These are phyloP conservation scores for Crenuchus spilurus DNA, from an alignment of 2,797 vertebrate species.

Conservation along the genomic window DNA sequence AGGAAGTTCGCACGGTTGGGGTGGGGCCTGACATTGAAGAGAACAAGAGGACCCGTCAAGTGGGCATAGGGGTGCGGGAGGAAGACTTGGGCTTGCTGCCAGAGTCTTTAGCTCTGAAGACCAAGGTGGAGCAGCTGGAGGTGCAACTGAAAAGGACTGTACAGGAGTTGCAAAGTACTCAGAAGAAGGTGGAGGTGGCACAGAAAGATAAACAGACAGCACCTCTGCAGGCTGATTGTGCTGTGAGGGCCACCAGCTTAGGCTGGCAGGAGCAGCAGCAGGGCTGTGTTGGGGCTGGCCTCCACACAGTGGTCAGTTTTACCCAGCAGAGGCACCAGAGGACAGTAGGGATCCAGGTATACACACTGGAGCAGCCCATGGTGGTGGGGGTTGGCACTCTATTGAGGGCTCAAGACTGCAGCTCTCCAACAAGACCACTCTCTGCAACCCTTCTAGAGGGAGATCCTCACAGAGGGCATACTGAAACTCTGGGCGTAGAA, in stretches of 20 bases:
- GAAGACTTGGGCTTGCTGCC: constrained; percentile 82
- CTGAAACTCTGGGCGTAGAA: constrained; percentile 56
- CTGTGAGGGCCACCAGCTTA: constrained; percentile 73
- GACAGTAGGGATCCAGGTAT: constrained; percentile 83
- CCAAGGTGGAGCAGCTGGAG: constrained; percentile 83
- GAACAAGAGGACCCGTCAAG: constrained; percentile 59
- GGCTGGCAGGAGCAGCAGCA: constrained; percentile 73
- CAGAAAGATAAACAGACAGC: constrained; percentile 53
- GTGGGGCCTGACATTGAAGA: constrained; percentile 71
- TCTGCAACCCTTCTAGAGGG: constrained; percentile 48
- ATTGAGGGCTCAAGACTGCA: constrained; percentile 73
- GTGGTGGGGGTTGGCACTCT: constrained; percentile 75
- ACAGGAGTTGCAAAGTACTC: constrained; percentile 79
- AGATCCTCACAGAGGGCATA: constrained; percentile 55
- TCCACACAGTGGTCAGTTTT: constrained; percentile 80
- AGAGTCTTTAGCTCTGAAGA: constrained; percentile 75
- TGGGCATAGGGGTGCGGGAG: constrained; percentile 85
- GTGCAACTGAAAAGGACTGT: constrained; percentile 80
- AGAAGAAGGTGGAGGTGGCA: constrained; percentile 65
- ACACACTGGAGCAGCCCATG: constrained; percentile 80
- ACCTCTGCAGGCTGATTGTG: constrained; percentile 67
- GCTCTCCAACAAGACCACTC: constrained; percentile 55
- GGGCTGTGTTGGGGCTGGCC: constrained; percentile 57
- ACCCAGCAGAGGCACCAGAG: constrained; percentile 75
- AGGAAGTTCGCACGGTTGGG: constrained; percentile 75